phyloP scores from a whole-genome alignment of 2,888 invertebrate genomes.

The Diaprepes abbreviatus region DNA sequence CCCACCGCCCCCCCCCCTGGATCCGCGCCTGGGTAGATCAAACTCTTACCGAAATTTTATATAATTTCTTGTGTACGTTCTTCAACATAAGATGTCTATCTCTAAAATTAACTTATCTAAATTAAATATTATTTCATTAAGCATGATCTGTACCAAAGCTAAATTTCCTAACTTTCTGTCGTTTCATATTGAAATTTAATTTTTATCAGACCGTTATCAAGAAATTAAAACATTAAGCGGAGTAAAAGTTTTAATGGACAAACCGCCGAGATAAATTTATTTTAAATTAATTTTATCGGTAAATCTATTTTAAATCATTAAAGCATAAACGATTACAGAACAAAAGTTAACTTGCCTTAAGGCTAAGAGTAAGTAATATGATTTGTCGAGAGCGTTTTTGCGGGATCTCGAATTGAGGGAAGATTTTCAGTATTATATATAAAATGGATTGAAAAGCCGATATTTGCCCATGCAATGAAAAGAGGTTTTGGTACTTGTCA shows the following conservation, averaged over 20 bases:
- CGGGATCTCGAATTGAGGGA: background rate
- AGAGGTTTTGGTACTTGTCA: no score
- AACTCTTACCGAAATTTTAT: no score
- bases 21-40: no score
- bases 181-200: slow-evolving; percentile 9
- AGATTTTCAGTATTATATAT: no score
- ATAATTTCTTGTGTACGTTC: no score
- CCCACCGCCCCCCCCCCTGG: no score
- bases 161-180: background rate
- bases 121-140: background rate
- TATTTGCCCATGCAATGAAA: no score
- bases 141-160: background rate
- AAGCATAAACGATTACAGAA: slow-evolving; percentile 41
- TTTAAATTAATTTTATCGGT: slow-evolving; percentile 45
- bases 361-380: slow-evolving; percentile 9
- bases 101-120: no score
- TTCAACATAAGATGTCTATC: no score
- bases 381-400: background rate
- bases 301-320: slow-evolving; percentile 35
- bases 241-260: slow-evolving; percentile 34
- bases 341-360: slow-evolving; percentile 37
- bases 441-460: no score
- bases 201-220: slow-evolving; percentile 25
- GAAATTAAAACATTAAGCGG: slow-evolving; percentile 28
- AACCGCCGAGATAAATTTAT: slow-evolving; percentile 21